phyloP scores from a whole-genome alignment of 2,113 vertebrate genomes.

The Sphaerodactylus townsendi region DNA sequence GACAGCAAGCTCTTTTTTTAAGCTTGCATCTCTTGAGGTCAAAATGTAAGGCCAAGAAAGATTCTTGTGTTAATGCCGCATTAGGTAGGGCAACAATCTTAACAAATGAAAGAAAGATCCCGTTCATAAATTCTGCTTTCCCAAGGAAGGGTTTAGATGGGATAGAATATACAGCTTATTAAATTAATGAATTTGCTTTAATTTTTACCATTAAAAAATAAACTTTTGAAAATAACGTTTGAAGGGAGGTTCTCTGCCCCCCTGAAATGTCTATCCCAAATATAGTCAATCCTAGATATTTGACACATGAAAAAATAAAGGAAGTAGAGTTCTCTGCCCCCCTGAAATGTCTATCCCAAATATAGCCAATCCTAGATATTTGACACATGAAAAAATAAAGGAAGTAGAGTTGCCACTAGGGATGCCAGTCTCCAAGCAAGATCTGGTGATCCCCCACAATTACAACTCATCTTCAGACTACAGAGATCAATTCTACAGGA shows the following conservation, averaged over 20 bases:
- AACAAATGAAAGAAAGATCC: conserved; percentile 6
- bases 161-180: background rate
- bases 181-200: background rate
- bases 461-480: too few relatives aligned
- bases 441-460: too few relatives aligned
- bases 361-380: background rate
- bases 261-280: background rate
- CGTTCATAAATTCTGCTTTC: background rate
- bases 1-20: conserved; percentile 11
- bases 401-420: background rate
- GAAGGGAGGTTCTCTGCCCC: background rate
- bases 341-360: background rate
- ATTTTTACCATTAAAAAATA: background rate
- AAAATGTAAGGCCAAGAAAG: conserved; percentile 20
- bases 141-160: background rate
- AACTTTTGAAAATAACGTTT: background rate
- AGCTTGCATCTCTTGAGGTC: background rate
- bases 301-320: too few relatives aligned
- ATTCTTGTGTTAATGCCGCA: conserved; percentile 27
- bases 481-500: too few relatives aligned
- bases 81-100: conserved; percentile 26
- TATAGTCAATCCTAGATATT: background rate
- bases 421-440: too few relatives aligned
- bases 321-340: background rate
- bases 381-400: too few relatives aligned